phyloP scores from a whole-genome alignment of 2,113 vertebrate species.

The Probosciger aterrimus region DNA sequence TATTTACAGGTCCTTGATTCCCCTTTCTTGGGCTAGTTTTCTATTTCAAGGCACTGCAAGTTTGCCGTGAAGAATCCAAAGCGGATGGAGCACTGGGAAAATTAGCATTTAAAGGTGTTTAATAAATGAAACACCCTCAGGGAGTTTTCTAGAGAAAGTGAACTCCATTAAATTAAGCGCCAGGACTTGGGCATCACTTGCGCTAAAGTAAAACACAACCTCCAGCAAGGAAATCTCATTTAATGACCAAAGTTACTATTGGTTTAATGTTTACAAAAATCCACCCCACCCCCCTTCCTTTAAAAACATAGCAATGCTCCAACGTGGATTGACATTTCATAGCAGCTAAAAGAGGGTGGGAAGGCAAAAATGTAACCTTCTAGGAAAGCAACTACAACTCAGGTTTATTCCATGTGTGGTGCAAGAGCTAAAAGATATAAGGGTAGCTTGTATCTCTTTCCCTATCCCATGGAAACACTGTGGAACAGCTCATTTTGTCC shows the following conservation, averaged over 20 bases:
- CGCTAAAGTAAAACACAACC: not conserved
- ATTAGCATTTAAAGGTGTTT: not conserved
- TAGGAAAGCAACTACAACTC: not conserved
- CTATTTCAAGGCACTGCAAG: not conserved
- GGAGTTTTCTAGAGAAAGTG: not conserved
- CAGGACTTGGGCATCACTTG: not conserved
- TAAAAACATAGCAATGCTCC: too few relatives aligned
- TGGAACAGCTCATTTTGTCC: not conserved
- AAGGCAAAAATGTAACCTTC: not conserved
- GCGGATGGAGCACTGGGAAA: not conserved
- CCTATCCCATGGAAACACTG: not conserved
- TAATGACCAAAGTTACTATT: not conserved
- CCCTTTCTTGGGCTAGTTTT: not conserved
- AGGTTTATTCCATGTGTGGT: not conserved
- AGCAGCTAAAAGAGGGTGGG: not conserved
- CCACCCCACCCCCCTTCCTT: too few relatives aligned
- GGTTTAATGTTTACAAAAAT: not conserved
- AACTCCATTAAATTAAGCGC: not conserved
- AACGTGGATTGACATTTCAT: too few relatives aligned
- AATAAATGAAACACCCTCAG: not conserved
- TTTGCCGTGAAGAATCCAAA: not conserved
- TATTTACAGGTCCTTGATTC: not conserved
- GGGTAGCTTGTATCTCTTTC: not conserved
- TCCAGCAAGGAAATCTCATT: not conserved
- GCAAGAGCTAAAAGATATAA: not conserved